Conservation (phyloP, 1,140 invertebrate species). For the Diachasmimorpha longicaudata region DNA sequence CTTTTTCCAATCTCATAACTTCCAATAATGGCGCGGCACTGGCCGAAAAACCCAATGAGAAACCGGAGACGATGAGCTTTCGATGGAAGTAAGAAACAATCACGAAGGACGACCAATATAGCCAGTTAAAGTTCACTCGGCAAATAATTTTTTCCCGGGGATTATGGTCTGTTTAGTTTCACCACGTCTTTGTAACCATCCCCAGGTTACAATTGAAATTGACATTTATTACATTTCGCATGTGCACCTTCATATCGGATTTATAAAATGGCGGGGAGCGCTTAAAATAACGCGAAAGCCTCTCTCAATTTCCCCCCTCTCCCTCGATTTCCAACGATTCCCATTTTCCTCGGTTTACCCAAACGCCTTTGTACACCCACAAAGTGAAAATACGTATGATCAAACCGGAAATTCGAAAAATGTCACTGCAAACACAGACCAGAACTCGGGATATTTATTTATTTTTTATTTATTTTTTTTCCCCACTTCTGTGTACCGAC, state of each 20-base stretch:
- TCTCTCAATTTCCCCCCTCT: neutral
- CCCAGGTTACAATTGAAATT: neutral
- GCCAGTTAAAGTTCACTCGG: neutral
- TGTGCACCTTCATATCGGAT: neutral
- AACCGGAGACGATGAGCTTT: neutral
- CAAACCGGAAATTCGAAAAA: slow-evolving; percentile 8
- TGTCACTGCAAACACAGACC: neutral
- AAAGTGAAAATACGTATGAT: neutral
- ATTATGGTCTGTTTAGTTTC: slow-evolving; percentile 9
- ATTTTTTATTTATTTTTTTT: neutral
- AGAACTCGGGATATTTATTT: neutral
- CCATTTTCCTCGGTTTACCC: neutral
- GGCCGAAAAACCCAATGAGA: slow-evolving; percentile 7
- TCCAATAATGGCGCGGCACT: slow-evolving; percentile 11
- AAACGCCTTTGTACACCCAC: neutral
- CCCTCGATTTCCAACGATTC: neutral
- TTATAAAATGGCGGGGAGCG: neutral
- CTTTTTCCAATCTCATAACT: slow-evolving; percentile 30
- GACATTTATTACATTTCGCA: neutral
- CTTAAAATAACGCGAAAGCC: neutral
- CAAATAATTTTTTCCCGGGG: neutral
- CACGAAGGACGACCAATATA: neutral
- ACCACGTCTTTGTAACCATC: neutral
- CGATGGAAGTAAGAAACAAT: slow-evolving; percentile 23
- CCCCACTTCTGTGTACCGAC: neutral